Evolutionary conservation across 2,113 vertebrate species (phyloP), one percentile per base, ranked within the genome.

Genomic region (Channa maculata): DNA sequence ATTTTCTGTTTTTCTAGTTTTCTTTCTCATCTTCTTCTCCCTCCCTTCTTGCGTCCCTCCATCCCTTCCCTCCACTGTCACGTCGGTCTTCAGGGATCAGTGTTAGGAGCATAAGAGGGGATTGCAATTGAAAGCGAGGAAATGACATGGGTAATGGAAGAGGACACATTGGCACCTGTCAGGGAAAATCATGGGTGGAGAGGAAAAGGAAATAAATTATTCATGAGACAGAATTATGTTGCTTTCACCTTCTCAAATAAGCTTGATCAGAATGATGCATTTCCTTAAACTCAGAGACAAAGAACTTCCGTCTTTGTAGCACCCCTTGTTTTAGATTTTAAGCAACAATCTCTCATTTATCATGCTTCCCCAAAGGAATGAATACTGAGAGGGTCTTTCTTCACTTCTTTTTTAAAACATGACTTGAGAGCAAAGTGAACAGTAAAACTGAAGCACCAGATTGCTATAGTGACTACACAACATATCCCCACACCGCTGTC

Each of bases 91-190:
- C 55, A 11, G 88, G 83, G 83, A 91, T 88, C 61, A 75, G 61
- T 71, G 79, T 86, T 88, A 78, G 89, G 81, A 86, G 91, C 90
- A 81, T 70, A 75, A 79, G 84, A 79, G 86, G 75, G 81, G 71
- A 92, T 92, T 89, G 86, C 87, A 84, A 71, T 75, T 91, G 89
- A 92, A 92, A 86, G 87, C 82, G 84, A 90, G 87, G 86, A 91
- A 91, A 92, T 85, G 87, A 91, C 90, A 91, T 86, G 88, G 84
- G 84, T 92, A 92, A 92, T 91, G 81, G 83, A 88, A 86, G 81
- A 86, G 86, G 88, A 91, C 90, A 89, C 86, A 88, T 75, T 65
- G 87, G 79, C 89, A 89, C 85, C 90, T 92, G 88, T 92, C 92
- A 88, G 86, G 80, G 82, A 89, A 80, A 90, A 89, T 88, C 69